These are phyloP conservation scores for Acleris laterana DNA, from an alignment of 2,888 invertebrate genomes.

Conservation along the genomic window DNA sequence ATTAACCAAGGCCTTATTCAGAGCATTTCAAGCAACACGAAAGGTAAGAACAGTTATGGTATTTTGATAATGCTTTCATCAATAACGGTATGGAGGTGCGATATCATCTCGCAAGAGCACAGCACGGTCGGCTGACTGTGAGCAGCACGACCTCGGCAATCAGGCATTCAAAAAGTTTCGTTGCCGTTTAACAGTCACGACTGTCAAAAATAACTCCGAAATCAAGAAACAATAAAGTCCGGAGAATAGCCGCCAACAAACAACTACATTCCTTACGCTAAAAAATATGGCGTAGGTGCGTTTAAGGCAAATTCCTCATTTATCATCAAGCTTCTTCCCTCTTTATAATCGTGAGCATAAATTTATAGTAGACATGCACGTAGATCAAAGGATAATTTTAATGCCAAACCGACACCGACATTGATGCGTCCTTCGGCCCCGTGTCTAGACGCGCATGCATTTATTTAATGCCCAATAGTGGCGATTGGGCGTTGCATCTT, in stretches of 20 bases:
- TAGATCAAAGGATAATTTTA: constrained; percentile 31
- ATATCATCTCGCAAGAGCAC: constrained; percentile 28
- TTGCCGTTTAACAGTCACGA: constrained; percentile 35
- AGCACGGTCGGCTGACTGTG: constrained; percentile 29
- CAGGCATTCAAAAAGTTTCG: constrained; percentile 32
- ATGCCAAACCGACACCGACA: constrained; percentile 30
- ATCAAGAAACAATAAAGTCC: constrained; percentile 3
- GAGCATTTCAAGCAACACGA: neutral
- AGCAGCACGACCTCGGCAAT: constrained; percentile 31
- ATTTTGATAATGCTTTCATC: constrained; percentile 25
- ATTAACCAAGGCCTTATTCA: too few relatives aligned
- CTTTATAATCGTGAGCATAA: constrained; percentile 11
- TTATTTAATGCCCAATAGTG: constrained; percentile 16
- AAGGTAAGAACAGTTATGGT: constrained; percentile 17
- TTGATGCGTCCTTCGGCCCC: constrained; percentile 20
- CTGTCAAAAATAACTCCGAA: constrained; percentile 17
- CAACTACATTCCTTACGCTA: neutral
- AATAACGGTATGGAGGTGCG: constrained; percentile 30
- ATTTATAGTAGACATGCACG: constrained; percentile 17
- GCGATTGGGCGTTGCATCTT: constrained; percentile 21
- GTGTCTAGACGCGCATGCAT: constrained; percentile 21
- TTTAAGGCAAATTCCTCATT: constrained; percentile 1
- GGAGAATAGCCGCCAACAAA: neutral
- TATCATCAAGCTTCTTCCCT: neutral
- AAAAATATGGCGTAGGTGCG: neutral